A percentile compares a stretch with the other conserved stretches of the same genome.
Conservation (phyloP, 1,140 invertebrate species). For the Pantala flavescens region DNA sequence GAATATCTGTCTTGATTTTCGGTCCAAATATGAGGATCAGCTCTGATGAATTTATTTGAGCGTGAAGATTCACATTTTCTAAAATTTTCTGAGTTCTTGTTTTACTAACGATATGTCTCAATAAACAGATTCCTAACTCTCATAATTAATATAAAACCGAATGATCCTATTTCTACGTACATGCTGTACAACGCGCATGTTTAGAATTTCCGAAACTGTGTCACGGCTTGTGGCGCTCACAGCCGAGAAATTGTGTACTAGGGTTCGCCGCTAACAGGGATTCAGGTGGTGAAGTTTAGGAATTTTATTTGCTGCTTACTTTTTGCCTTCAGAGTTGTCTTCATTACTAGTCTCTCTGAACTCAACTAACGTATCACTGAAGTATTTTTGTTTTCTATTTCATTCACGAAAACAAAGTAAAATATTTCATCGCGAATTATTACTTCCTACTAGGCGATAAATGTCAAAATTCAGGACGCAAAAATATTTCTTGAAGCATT, state of each 20-base stretch:
- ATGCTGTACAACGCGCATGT: conserved; percentile 4
- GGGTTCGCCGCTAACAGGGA: not conserved
- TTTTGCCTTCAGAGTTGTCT: too few relatives aligned
- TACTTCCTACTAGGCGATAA: too few relatives aligned
- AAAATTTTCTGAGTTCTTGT: not conserved
- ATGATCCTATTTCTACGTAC: not conserved
- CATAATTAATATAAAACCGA: conserved; percentile 1
- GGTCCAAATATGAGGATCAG: not conserved
- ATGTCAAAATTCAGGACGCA: too few relatives aligned
- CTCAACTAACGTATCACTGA: too few relatives aligned
- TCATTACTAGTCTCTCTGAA: too few relatives aligned
- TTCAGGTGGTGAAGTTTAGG: too few relatives aligned
- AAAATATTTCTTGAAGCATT: too few relatives aligned
- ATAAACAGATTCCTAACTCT: not conserved
- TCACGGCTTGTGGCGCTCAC: not conserved
- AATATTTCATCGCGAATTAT: too few relatives aligned
- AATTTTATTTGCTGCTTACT: too few relatives aligned
- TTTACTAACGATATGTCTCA: not conserved
- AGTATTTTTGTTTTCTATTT: too few relatives aligned
- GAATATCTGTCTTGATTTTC: not conserved
- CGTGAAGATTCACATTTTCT: not conserved
- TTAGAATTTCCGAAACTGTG: conserved; percentile 6
- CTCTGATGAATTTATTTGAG: not conserved
- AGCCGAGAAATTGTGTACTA: not conserved
- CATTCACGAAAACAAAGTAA: too few relatives aligned